phyloP scores from a whole-genome alignment of 2,797 vertebrate genomes.

The Hypotaenidia okinawae region DNA sequence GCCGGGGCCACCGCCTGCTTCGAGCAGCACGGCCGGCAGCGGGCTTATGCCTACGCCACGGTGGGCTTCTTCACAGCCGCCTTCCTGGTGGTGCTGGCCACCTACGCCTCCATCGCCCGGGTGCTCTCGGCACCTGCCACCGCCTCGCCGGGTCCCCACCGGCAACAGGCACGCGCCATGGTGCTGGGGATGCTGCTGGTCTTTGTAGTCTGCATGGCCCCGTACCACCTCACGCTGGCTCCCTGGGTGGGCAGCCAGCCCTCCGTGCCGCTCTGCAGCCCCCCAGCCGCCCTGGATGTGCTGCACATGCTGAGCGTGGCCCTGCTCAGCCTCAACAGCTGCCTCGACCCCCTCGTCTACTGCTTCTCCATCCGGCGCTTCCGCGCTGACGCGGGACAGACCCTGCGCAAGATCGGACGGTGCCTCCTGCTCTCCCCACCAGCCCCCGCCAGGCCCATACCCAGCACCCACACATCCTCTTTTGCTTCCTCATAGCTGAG shows the following conservation, averaged over 20 bases:
- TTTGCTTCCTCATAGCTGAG: background rate
- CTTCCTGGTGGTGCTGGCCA: slow-evolving; percentile 68
- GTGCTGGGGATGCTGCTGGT: slow-evolving; percentile 72
- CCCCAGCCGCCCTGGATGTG: background rate
- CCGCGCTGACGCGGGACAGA: slow-evolving; percentile 28
- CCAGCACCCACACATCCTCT: background rate
- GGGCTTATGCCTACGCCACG: slow-evolving; percentile 17
- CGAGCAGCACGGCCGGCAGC: slow-evolving; percentile 25
- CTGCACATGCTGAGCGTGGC: slow-evolving; percentile 59
- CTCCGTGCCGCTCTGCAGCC: background rate
- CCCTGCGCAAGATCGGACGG: background rate
- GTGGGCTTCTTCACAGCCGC: slow-evolving; percentile 37
- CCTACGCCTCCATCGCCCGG: slow-evolving; percentile 55
- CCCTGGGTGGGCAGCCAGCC: slow-evolving; percentile 60
- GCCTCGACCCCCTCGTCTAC: slow-evolving; percentile 69
- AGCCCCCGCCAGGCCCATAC: rapidly evolving
- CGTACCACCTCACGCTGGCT: slow-evolving; percentile 70
- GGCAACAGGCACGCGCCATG: slow-evolving; percentile 56
- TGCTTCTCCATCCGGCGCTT: slow-evolving; percentile 69
- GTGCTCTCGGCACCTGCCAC: background rate
- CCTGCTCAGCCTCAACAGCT: slow-evolving; percentile 75
- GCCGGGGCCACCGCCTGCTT: slow-evolving; percentile 46
- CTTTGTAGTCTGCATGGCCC: slow-evolving; percentile 65
- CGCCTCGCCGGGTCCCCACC: background rate
- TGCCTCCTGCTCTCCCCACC: background rate